phyloP scores from a whole-genome alignment of 2,888 invertebrate genomes.

The Formica aserva region DNA sequence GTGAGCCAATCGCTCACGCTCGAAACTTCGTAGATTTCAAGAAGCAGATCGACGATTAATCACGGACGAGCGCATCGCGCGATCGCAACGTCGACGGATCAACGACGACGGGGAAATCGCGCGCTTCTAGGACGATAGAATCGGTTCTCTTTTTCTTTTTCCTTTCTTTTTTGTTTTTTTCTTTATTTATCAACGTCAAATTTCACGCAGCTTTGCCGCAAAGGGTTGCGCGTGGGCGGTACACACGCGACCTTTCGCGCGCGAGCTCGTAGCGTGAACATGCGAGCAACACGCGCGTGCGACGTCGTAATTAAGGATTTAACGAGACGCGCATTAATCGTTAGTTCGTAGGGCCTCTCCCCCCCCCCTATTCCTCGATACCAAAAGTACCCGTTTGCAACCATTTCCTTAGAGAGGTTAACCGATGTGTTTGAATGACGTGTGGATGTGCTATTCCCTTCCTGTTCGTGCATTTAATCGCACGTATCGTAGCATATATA shows the following conservation, averaged over 20 bases:
- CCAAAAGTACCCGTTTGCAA: conserved; percentile 66
- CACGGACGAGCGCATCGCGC: conserved; percentile 40
- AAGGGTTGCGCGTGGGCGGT: conserved; percentile 44
- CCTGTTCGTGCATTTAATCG: conserved; percentile 69
- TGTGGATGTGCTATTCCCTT: conserved; percentile 76
- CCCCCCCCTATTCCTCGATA: conserved; percentile 51
- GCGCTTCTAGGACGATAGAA: conserved; percentile 24
- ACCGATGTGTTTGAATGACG: conserved; percentile 78
- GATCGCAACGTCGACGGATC: conserved; percentile 58
- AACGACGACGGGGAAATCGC: conserved; percentile 19
- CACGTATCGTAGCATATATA: conserved; percentile 55
- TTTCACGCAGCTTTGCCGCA: conserved; percentile 14
- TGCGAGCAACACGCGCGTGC: conserved; percentile 32
- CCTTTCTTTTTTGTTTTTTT: not conserved
- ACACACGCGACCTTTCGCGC: conserved; percentile 30
- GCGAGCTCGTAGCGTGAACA: conserved; percentile 21
- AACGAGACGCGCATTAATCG: conserved; percentile 67
- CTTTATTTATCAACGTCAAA: not conserved
- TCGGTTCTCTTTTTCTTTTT: conserved; percentile 32
- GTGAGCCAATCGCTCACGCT: conserved; percentile 66
- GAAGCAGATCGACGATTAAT: conserved; percentile 54
- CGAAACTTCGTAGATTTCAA: conserved; percentile 40
- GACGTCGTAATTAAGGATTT: conserved; percentile 67
- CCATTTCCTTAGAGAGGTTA: conserved; percentile 66
- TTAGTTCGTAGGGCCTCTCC: conserved; percentile 71